A percentile compares a stretch with the other conserved stretches of the same genome.
Evolutionary conservation across 2,113 vertebrate genomes (phyloP).

Genomic region (Lampris incognitus): DNA sequence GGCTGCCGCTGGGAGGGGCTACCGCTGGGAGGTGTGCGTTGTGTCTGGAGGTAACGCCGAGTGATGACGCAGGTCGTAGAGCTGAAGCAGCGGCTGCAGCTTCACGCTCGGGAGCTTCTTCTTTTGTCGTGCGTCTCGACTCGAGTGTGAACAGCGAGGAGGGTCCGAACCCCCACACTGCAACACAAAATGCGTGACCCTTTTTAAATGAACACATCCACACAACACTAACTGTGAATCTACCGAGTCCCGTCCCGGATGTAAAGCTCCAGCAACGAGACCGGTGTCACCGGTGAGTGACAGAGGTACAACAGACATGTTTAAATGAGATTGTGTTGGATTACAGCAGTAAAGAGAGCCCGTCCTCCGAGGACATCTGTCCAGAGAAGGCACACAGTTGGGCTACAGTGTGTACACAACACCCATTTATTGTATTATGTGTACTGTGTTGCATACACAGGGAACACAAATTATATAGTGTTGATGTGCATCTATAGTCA

Average conservation of each 20-base stretch:
- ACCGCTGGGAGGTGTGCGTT: constrained; percentile 37
- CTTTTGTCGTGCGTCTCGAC: constrained; percentile 33
- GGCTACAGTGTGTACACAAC: too few relatives aligned
- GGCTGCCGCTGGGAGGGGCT: constrained; percentile 16
- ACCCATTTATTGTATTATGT: too few relatives aligned
- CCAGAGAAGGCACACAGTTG: background rate
- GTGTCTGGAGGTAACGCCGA: constrained; percentile 35
- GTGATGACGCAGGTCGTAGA: constrained; percentile 57
- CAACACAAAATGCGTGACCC: background rate
- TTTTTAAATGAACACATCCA: constrained; percentile 16
- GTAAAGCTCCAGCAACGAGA: background rate
- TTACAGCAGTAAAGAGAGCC: constrained; percentile 39
- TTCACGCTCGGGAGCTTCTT: constrained; percentile 33
- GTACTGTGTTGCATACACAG: too few relatives aligned
- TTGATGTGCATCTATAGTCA: too few relatives aligned
- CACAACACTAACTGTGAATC: constrained; percentile 5
- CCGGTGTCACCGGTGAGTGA: constrained; percentile 35
- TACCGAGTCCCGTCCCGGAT: constrained; percentile 3
- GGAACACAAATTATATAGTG: too few relatives aligned
- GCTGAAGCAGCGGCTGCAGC: constrained; percentile 42
- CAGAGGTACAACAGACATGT: background rate
- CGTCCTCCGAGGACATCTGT: constrained; percentile 15
- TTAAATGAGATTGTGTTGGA: constrained; percentile 20
- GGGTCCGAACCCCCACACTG: constrained; percentile 2
- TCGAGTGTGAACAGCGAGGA: constrained; percentile 18